Evolutionary conservation across 2,797 vertebrate genomes (phyloP), one percentile per base, ranked within the genome.

Genomic region (Gadopsis marmoratus): DNA sequence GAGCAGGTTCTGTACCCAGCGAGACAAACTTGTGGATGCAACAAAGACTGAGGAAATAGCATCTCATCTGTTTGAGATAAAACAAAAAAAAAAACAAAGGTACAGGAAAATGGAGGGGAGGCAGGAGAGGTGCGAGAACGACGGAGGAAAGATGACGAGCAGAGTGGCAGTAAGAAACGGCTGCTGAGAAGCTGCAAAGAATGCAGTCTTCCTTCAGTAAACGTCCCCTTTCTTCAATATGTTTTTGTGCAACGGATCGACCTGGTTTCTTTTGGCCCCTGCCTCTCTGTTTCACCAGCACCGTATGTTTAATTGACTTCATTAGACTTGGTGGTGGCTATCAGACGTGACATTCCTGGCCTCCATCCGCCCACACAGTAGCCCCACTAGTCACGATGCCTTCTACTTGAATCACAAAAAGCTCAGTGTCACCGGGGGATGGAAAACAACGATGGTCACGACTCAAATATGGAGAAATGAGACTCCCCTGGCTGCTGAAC

Each of bases 331-430:
- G 74, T 72, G 67, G 86, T 81, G 86, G 78, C 88, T 59, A 86
- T 89, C 80, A 79, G 84, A 84, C 72, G 48, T 86, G 78, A 86
- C 92, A 86, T 89, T 85, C 78, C 39, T 75, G 83, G 82, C 82
- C 87, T 84, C 85, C 71, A 8, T 86, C 86, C 90, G 85, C 89
- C 92, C 85, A 87, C 88, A 74, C 86, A 68, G 82, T 88, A 82
- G 89, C 88, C 90, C 84, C 69, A 71, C 78, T 82, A 89, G 93
- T 94, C 94, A 94, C 90, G 91, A 94, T 79, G 90, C 83, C 84
- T 78, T 81, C 84, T 92, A 90, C 93, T 95, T 90, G 84, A 95
- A 93, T 90, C 93, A 94, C 90, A 92, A 94, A 39, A 92, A 89
- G 91, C 87, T 78, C 81, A n/a, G 51, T 73, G 83, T 84, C 83